Evolutionary conservation across 2,113 vertebrate genomes (phyloP).

Genomic region (Castor canadensis): DNA sequence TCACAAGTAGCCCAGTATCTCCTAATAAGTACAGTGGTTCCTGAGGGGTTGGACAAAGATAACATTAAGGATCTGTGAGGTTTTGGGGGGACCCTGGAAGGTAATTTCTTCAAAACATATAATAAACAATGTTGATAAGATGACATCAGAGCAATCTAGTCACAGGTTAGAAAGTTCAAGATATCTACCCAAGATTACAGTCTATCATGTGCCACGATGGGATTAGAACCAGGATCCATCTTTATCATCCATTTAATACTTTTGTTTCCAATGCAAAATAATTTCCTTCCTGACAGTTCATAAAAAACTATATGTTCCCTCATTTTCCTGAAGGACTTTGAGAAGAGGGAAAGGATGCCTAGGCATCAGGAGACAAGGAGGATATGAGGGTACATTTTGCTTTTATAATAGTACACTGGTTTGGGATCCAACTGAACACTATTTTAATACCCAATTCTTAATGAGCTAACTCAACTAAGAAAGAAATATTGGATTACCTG

Average conservation of each 20-base stretch:
- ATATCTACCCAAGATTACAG: background rate
- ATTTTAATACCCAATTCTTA: constrained; percentile 1
- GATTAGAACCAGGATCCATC: background rate
- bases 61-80: background rate
- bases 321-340: constrained; percentile 29
- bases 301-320: constrained; percentile 41
- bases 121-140: background rate
- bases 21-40: background rate
- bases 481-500: constrained; percentile 85
- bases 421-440: background rate
- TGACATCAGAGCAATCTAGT: background rate
- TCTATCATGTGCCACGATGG: background rate
- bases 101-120: constrained; percentile 11
- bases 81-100: background rate
- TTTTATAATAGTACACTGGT: background rate
- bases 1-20: constrained; percentile 15
- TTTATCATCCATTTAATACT: constrained; percentile 10
- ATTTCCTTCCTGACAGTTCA: constrained; percentile 22
- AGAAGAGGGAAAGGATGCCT: background rate
- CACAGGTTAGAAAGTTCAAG: background rate
- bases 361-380: background rate
- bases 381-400: background rate
- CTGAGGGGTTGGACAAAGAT: background rate
- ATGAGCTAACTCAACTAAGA: background rate
- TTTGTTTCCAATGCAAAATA: constrained; percentile 34